Conservation (phyloP, 2,797 vertebrate genomes). For the Acrocephalus scirpaceus region DNA sequence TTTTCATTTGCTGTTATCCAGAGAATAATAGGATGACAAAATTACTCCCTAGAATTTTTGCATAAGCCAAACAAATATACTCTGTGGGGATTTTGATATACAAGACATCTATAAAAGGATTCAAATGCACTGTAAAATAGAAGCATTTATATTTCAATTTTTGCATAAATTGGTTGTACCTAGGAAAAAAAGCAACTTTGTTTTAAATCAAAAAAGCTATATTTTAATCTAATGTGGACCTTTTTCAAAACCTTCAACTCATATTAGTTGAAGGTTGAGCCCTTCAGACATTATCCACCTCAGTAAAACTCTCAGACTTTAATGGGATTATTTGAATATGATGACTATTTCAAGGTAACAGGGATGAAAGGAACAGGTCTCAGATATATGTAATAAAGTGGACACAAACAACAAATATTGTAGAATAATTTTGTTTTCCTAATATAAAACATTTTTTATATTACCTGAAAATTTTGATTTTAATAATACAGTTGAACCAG, state of each 20-base stretch:
- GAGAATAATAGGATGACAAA: neutral
- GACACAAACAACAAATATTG: neutral
- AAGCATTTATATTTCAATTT: neutral
- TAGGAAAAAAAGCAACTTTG: neutral
- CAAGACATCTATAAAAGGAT: neutral
- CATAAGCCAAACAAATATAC: neutral
- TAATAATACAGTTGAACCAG: neutral
- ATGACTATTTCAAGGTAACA: neutral
- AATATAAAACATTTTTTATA: neutral
- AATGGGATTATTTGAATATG: neutral
- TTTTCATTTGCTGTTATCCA: neutral
- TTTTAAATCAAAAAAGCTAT: neutral
- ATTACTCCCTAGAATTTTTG: neutral
- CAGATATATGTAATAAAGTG: neutral
- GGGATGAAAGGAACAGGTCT: neutral
- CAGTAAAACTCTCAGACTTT: neutral
- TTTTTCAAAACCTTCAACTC: neutral
- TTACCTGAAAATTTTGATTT: neutral
- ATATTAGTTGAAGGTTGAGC: neutral
- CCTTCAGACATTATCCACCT: neutral
- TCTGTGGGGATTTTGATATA: neutral
- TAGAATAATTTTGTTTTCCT: neutral
- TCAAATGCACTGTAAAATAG: neutral
- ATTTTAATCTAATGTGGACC: neutral
- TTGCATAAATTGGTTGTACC: neutral